phyloP scores from a whole-genome alignment of 2,113 vertebrate genomes.

The Callospermophilus lateralis region DNA sequence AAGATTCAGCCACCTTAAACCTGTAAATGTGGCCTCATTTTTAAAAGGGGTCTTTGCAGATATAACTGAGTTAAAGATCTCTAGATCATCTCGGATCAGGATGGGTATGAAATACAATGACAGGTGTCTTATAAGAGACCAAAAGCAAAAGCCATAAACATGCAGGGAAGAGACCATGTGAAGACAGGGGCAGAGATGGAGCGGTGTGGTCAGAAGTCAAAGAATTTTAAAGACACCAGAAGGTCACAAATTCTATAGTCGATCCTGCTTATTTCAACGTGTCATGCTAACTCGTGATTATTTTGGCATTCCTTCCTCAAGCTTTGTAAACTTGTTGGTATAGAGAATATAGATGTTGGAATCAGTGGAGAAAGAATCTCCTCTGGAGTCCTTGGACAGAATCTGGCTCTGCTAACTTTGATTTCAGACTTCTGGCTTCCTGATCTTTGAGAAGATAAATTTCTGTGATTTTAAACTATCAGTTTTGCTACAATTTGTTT shows the following conservation, averaged over 20 bases:
- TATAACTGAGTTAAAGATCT: background rate
- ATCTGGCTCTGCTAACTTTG: rapidly evolving
- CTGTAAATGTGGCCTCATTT: background rate
- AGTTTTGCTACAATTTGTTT: background rate
- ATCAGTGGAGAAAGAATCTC: rapidly evolving
- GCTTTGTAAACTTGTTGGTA: too few relatives aligned
- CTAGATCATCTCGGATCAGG: background rate
- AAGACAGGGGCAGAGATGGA: background rate
- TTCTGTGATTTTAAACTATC: background rate
- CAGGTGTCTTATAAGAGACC: background rate
- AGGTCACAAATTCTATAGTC: too few relatives aligned
- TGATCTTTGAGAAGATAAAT: background rate
- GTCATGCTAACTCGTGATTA: too few relatives aligned
- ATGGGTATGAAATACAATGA: background rate
- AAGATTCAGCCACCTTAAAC: background rate
- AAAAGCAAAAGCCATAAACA: background rate
- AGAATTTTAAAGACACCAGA: background rate
- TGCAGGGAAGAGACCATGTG: rapidly evolving
- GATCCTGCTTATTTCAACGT: too few relatives aligned
- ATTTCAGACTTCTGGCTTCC: background rate
- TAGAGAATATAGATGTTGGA: too few relatives aligned
- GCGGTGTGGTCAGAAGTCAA: background rate
- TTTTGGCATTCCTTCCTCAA: too few relatives aligned
- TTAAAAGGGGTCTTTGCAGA: background rate
- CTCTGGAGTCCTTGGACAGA: background rate